Base-by-base conservation (phyloP, 2,888 invertebrate species). In the Agelastica alni region DNA sequence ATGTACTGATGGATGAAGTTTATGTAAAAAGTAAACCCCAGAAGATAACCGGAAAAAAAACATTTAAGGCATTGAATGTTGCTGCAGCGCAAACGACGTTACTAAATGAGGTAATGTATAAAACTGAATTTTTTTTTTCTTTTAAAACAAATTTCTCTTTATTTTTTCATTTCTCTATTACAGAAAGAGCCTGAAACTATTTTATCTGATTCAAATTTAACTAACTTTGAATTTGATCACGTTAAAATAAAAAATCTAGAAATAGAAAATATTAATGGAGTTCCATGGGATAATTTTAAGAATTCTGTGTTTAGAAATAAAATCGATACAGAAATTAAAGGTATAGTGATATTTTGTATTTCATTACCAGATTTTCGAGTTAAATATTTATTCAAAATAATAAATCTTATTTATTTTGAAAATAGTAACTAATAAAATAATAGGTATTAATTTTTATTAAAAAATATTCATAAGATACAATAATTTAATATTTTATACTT, bases 261-360 rank as follows among this genome's bases (percentile, higher is more conserved):
- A 14, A 69, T 73, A 10, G 65, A 71, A 45, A 60, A 56, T 14
- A 73, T 76, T 28, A 70, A 75, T 61, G 64, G 60, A 6, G 61
- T 75, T 3, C 49, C 68, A 42, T 75, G 73, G 73, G 51, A 69
- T n/a, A 56, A 59, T 7, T 74, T 76, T 46, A 65, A 61, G 52
- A 47, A 68, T 17, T 69, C 70, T 0, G 63, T 73, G 20, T 75
- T 73, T 57, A 65, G 63, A 42, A 61, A 69, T 45, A 71, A 70
- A 7, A n/a, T 10, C 9, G 28, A 28, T 30, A 30, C 32, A 2
- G 34, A 53, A 18, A 70, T 56, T 13, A 59, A 53, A 63, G 72
- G 70, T 68, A 59, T 41, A n/a, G n/a, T n/a, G n/a, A n/a, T n/a
- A n/a, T n/a, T n/a, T n/a, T n/a, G n/a, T n/a, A n/a, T n/a, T n/a